phyloP scores from a whole-genome alignment of 2,888 invertebrate genomes.

The Sepiola atlantica region DNA sequence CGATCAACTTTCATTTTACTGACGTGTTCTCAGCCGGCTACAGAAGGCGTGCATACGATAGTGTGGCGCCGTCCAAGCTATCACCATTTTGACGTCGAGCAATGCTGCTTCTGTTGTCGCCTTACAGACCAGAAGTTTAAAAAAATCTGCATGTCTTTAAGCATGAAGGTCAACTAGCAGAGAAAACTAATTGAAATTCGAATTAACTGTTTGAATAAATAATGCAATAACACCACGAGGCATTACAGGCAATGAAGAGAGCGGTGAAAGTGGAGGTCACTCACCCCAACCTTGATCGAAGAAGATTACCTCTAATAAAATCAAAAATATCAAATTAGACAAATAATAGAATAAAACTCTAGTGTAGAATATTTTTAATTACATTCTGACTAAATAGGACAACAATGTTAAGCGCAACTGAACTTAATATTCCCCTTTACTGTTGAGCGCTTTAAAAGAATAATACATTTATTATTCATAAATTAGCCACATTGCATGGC shows the following conservation, averaged over 20 bases:
- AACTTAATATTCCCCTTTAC: no score
- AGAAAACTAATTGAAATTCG: background rate
- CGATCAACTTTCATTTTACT: background rate
- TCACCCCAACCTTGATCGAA: background rate
- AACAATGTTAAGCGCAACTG: no score
- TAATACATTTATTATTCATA: no score
- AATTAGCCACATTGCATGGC: no score
- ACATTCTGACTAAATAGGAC: no score
- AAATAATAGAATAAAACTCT: no score
- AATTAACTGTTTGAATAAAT: background rate
- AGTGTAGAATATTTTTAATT: no score
- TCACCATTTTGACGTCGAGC: background rate
- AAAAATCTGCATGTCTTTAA: background rate
- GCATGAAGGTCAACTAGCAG: background rate
- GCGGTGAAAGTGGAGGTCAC: background rate
- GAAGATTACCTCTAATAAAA: constrained; percentile 12
- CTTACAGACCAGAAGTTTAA: no score
- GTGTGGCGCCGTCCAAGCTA: background rate
- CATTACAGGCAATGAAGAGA: background rate
- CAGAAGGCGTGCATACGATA: background rate
- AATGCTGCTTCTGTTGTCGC: background rate
- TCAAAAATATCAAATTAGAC: no score
- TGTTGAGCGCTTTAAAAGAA: no score
- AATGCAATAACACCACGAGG: background rate
- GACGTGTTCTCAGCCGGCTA: background rate